phyloP scores from a whole-genome alignment of 2,113 vertebrate species.

The Elephas maximus region DNA sequence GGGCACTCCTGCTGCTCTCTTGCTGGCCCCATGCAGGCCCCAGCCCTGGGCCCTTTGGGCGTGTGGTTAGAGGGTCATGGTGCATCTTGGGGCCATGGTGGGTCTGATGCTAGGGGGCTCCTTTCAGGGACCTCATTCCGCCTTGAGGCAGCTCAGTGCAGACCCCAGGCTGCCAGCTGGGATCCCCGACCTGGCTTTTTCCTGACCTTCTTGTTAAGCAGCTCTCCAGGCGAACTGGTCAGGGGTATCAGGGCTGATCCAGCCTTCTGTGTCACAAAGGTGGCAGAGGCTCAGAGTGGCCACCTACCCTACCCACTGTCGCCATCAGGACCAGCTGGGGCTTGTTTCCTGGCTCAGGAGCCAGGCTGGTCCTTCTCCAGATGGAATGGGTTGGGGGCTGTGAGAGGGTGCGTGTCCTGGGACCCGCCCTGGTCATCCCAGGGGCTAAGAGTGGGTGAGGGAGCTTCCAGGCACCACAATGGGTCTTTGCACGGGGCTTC shows the following conservation, averaged over 20 bases:
- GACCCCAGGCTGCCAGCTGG: not conserved
- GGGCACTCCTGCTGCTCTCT: too few species aligned
- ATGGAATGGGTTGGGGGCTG: not conserved
- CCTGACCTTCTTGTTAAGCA: not conserved
- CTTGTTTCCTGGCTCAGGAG: too few species aligned
- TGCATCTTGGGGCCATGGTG: not conserved
- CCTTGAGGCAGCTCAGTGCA: accelerated
- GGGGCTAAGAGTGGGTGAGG: too few species aligned
- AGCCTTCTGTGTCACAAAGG: not conserved
- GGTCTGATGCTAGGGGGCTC: not conserved
- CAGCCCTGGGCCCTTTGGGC: not conserved
- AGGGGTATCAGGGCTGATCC: not conserved
- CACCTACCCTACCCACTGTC: not conserved
- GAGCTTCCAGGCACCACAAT: not conserved
- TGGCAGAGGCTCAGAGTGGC: not conserved
- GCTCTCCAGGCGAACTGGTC: not conserved
- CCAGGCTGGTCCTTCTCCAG: too few species aligned
- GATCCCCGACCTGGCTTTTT: not conserved
- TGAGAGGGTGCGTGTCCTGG: not conserved
- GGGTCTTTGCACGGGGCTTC: not conserved
- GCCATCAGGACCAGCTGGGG: too few species aligned
- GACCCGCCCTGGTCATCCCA: not conserved
- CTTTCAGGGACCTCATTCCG: not conserved
- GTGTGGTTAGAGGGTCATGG: accelerated
- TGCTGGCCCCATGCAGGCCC: not conserved